Base-by-base conservation (phyloP, 2,888 invertebrate species). In the Ceraclea dissimilis region DNA sequence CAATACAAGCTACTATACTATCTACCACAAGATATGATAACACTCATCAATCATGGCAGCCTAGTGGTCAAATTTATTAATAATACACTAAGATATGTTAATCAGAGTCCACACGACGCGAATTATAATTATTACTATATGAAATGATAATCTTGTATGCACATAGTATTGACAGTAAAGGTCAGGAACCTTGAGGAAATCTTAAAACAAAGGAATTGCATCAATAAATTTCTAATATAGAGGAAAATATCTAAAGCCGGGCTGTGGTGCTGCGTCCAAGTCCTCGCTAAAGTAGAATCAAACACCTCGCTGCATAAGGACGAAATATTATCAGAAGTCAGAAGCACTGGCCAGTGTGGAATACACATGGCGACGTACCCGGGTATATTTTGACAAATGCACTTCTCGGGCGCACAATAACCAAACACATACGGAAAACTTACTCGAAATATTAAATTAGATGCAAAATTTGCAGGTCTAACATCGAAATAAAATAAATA, bases 301-400 rank as follows among this genome's bases (percentile, higher is more conserved):
- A 31, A 8, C 31, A 31, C n/a, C n/a, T n/a, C n/a, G n/a, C n/a
- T 26, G 26, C 5, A 4, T 26, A 26, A 26, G 26, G 26, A 26
- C 26, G 4, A 26, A 4, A 6, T 10, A n/a, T 6, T 26, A 26
- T 26, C 26, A 26, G 26, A 4, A 10, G 26, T 26, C 26, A 26
- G 26, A 4, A 26, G 39, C 39, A 13, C 39, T 13, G n/a, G 26
- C 26, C 44, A 56, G 55, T 56, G 55, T 49, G 56, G 55, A 60
- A 58, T 52, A 58, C 60, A 60, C 60, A 60, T 60, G 60, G 60
- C 60, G 60, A 60, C 58, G 60, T 60, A 57, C 60, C 52, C 55
- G 52, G 55, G 51, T 49, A 54, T 55, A 57, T 57, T 55, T 57
- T 60, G 60, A 60, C 57, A 60, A 60, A 58, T 54, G 46, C 39